These are phyloP conservation scores for Gnathonemus longibarbis DNA, from an alignment of 2,113 vertebrate species.

Conservation along the genomic window DNA sequence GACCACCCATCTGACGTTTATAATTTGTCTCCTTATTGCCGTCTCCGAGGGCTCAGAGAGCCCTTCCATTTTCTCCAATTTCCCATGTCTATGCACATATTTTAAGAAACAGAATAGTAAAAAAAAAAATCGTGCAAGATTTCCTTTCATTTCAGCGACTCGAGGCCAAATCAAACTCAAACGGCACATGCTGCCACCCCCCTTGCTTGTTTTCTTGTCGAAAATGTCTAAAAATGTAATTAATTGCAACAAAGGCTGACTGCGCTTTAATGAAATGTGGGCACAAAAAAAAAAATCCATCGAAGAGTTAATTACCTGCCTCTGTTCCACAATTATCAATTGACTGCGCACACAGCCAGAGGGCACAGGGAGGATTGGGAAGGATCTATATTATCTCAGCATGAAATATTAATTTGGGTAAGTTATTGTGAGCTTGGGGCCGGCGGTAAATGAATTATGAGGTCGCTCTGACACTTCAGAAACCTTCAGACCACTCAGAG, in stretches of 20 bases:
- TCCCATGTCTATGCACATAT: conserved; percentile 11
- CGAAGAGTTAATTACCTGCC: conserved; percentile 9
- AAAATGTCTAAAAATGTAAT: conserved; percentile 9
- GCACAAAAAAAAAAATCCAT: not conserved
- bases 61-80: conserved; percentile 15
- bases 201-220: not conserved
- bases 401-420: conserved; percentile 13
- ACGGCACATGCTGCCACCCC: not conserved
- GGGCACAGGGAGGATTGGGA: not conserved
- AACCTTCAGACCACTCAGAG: not conserved
- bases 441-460: not conserved
- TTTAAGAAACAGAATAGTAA: not conserved
- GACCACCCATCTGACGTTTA: conserved; percentile 27
- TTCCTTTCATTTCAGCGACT: not conserved
- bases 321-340: conserved; percentile 12
- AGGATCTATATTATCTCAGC: conserved; percentile 12
- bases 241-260: conserved; percentile 6
- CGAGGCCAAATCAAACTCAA: not conserved
- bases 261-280: not conserved
- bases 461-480: not conserved
- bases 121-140: too few relatives aligned
- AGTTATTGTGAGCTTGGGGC: conserved; percentile 4
- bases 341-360: not conserved
- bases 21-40: conserved; percentile 9
- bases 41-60: not conserved